Conservation (phyloP, 2,797 vertebrate species). For the Sphenopsis melanotis region DNA sequence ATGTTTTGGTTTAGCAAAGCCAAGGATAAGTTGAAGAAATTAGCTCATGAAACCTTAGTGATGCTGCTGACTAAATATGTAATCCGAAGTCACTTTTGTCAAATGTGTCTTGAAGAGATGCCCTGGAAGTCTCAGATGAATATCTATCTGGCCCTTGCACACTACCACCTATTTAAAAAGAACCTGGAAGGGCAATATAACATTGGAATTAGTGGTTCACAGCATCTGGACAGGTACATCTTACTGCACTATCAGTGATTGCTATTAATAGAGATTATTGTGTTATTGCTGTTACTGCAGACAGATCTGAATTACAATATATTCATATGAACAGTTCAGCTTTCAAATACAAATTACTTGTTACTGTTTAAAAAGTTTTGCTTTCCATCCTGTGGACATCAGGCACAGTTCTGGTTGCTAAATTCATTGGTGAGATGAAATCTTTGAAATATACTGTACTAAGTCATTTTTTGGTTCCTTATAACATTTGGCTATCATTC, state of each 20-base stretch:
- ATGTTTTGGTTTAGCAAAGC: conserved; percentile 41
- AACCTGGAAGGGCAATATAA: conserved; percentile 62
- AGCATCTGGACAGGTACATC: conserved; percentile 76
- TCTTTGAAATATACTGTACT: neutral
- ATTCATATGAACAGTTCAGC: neutral
- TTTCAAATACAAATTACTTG: neutral
- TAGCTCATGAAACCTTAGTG: conserved; percentile 66
- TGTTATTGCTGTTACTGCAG: neutral
- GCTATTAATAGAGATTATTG: neutral
- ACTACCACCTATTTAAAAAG: conserved; percentile 78
- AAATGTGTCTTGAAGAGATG: conserved; percentile 78
- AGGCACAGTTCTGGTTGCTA: neutral
- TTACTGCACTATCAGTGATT: neutral
- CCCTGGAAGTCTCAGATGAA: conserved; percentile 87
- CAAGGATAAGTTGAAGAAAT: conserved; percentile 42
- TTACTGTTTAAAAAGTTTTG: neutral
- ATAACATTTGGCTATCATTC: neutral
- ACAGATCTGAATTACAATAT: neutral
- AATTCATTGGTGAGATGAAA: neutral
- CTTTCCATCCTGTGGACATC: neutral
- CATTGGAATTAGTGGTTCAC: conserved; percentile 7
- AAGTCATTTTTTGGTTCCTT: neutral
- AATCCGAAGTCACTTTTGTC: conserved; percentile 72
- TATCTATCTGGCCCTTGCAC: conserved; percentile 77
- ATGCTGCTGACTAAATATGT: conserved; percentile 63